phyloP scores from a whole-genome alignment of 2,888 invertebrate species.

The Drosophila histrio region DNA sequence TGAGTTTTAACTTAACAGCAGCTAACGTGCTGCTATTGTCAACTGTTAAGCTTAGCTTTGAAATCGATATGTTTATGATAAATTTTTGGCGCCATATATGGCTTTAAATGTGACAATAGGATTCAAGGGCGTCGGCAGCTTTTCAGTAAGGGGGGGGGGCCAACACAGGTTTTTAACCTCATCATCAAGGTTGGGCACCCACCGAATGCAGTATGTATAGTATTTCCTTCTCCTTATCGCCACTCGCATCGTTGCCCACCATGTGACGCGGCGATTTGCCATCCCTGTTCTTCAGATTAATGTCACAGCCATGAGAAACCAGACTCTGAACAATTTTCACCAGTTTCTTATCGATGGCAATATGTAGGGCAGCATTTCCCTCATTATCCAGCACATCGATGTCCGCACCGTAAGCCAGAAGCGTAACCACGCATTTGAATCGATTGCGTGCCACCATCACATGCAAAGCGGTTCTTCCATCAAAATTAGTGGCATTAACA shows the following conservation, averaged over 20 bases:
- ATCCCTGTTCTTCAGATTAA: constrained; percentile 89
- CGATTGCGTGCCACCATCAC: constrained; percentile 91
- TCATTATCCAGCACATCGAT: constrained; percentile 90
- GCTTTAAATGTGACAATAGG: too few species aligned
- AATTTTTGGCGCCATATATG: too few species aligned
- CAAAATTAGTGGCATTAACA: constrained; percentile 93
- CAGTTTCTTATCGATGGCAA: constrained; percentile 90
- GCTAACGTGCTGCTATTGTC: too few species aligned
- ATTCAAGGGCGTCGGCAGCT: too few species aligned
- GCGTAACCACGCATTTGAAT: constrained; percentile 92
- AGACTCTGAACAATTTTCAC: constrained; percentile 90
- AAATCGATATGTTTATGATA: too few species aligned
- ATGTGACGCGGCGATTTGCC: constrained; percentile 91
- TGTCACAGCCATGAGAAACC: constrained; percentile 93
- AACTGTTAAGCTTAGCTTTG: too few species aligned
- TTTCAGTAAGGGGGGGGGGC: too few species aligned
- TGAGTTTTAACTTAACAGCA: too few species aligned
- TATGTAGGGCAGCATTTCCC: constrained; percentile 94
- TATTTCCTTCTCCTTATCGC: constrained; percentile 87
- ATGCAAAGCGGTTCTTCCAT: constrained; percentile 92
- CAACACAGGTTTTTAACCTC: too few species aligned
- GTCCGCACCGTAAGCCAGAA: constrained; percentile 91
- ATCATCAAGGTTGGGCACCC: constrained; percentile 91
- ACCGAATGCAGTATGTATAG: constrained; percentile 93
- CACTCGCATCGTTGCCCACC: constrained; percentile 86